Base-by-base conservation (phyloP, 2,888 invertebrate species). In the Chrysopilus asiliformis region DNA sequence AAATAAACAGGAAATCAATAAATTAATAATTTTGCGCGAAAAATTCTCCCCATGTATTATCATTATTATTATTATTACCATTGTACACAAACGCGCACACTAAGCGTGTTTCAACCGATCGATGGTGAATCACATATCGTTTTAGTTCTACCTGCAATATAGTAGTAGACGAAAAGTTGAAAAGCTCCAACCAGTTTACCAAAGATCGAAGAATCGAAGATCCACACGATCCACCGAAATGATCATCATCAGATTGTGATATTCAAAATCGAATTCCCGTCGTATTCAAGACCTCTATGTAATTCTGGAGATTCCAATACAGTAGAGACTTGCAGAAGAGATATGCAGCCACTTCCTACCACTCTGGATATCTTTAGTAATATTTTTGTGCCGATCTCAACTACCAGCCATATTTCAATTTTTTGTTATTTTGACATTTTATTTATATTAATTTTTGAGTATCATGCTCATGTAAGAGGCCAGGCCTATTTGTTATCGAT, bases 361-460 rank as follows among this genome's bases (percentile, higher is more conserved):
- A 12, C n/a, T n/a, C n/a, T n/a, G n/a, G n/a, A n/a, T n/a, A n/a
- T n/a, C n/a, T n/a, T n/a, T n/a, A n/a, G n/a, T n/a, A n/a, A n/a
- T 29, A n/a, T 36, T 15, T 28, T 16, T 27, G 28, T 13, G 17
- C 17, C 29, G 36, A 30, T 25, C 36, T 36, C n/a, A n/a, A 29
- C 36, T 36, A 24, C 30, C 36, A 31, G 10, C 36, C 36, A 36
- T 36, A 36, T 30, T 36, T 36, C 36, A 36, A 30, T 24, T 36
- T 36, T 36, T 36, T 36, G 31, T 35, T 36, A 36, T 36, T 36
- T 36, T 36, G 36, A 36, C 36, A 36, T 36, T 36, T 36, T 36
- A 36, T 36, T 36, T 36, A 36, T 36, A 36, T 36, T 36, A 36
- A 36, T 36, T 36, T 31, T 19, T 31, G 36, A 24, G 36, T 36